phyloP scores from a whole-genome alignment of 2,888 invertebrate species.

The Melolontha melolontha region DNA sequence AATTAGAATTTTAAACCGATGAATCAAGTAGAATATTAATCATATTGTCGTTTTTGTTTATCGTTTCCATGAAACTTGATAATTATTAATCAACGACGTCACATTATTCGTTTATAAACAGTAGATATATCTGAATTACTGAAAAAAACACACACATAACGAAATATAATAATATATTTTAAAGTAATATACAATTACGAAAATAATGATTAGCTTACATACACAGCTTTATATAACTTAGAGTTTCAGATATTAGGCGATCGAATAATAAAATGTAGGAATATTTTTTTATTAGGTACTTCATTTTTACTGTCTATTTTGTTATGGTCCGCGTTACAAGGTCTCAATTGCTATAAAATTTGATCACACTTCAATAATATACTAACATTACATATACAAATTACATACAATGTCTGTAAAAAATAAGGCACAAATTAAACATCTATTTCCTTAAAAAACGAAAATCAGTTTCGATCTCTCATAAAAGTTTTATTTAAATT shows the following conservation, averaged over 20 bases:
- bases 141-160: slow-evolving; percentile 16
- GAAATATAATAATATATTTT: slow-evolving; percentile 38
- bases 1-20: too few species aligned
- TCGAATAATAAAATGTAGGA: neutral
- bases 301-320: neutral
- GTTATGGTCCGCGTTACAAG: slow-evolving; percentile 3
- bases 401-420: too few species aligned
- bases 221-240: slow-evolving; percentile 6
- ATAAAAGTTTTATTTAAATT: too few species aligned
- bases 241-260: neutral
- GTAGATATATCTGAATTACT: neutral
- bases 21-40: too few species aligned
- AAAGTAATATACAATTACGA: slow-evolving; percentile 34
- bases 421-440: too few species aligned
- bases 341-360: neutral
- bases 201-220: slow-evolving; percentile 26
- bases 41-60: too few species aligned
- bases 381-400: too few species aligned
- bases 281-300: too few species aligned
- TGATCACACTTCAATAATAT: too few species aligned
- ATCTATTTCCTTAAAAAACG: too few species aligned
- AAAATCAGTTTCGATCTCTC: too few species aligned
- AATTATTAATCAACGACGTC: neutral
- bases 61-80: too few species aligned
- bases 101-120: neutral